Base-by-base conservation (phyloP, 2,888 invertebrate species). In the Pseudococcus jackbeardsleyi region DNA sequence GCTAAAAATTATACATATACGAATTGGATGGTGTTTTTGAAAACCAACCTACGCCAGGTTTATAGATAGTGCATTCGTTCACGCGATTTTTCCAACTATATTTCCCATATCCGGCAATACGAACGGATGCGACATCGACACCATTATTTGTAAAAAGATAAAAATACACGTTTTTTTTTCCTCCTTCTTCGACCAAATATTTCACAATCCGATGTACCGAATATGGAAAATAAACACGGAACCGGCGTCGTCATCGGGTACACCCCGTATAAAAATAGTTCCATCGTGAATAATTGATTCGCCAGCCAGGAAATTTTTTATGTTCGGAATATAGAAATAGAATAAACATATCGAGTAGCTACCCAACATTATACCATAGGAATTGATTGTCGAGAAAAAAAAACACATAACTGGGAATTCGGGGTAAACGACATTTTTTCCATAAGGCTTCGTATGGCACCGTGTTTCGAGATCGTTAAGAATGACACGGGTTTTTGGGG, bases 181-280 rank as follows among this genome's bases (percentile, higher is more conserved):
- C 42, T 42, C 39, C 72, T 72, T 72, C 33, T 33, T 33, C 72
- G 33, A 33, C 17, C 39, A 68, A 42, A 15, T 17, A 33, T 33
- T 33, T 5, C 15, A 17, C 72, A 33, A 72, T 72, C 17, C 72
- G 72, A 64, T 64, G 22, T 54, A 64, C 68, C 33, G 17, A 72
- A 72, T 72, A 72, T 33, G 39, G 33, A 72, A 72, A 72, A 72
- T 72, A 72, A 72, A 72, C 72, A 72, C 72, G 72, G 72, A 72
- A 72, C 33, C 39, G 33, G 7, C 72, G 33, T 33, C 72, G 72
- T 72, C 72, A 33, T 5, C 26, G 22, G 7, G 22, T n/a, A 54
- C 15, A 17, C 64, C 7, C 3, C 22, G 22, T 22, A 68, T 68
- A 68, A 68, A 68, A 26, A 68, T 26, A 68, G 26, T 68, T 26